Conservation (phyloP, 2,113 vertebrate species). For the Bombycilla garrulus region DNA sequence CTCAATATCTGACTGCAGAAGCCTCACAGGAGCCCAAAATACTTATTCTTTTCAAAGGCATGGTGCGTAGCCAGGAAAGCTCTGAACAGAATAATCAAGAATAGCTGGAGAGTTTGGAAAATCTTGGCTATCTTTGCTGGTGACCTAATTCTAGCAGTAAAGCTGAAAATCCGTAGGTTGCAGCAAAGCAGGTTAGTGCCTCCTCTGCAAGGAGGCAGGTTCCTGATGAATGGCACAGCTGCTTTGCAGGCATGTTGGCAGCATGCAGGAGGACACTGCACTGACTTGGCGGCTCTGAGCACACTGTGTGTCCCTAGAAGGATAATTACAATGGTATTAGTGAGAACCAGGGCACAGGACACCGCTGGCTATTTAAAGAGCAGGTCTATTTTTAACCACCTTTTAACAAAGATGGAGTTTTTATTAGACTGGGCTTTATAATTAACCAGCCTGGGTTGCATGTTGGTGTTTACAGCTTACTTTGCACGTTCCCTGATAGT, state of each 20-base stretch:
- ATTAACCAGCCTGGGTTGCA: neutral
- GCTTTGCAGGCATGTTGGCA: neutral
- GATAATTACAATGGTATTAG: constrained; percentile 31
- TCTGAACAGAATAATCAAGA: neutral
- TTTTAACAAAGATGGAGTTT: constrained; percentile 19
- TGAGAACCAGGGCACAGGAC: neutral
- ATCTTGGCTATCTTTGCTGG: neutral
- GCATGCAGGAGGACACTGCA: neutral
- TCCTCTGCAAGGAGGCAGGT: neutral
- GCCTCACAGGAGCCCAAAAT: neutral
- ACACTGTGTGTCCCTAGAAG: neutral
- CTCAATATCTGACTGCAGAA: neutral
- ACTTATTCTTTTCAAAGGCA: neutral
- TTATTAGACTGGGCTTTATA: constrained; percentile 38
- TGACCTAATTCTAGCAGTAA: constrained; percentile 50
- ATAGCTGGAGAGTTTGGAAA: constrained; percentile 31
- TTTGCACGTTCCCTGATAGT: neutral
- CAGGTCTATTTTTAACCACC: constrained; percentile 33
- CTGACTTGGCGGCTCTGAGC: neutral
- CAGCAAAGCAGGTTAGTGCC: constrained; percentile 18
- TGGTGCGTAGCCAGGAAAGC: neutral
- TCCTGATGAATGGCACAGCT: neutral
- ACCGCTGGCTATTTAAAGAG: constrained; percentile 14
- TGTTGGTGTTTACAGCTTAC: neutral
- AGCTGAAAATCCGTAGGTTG: constrained; percentile 14